phyloP scores from a whole-genome alignment of 1,140 invertebrate species.

The Agrypnia vestita region DNA sequence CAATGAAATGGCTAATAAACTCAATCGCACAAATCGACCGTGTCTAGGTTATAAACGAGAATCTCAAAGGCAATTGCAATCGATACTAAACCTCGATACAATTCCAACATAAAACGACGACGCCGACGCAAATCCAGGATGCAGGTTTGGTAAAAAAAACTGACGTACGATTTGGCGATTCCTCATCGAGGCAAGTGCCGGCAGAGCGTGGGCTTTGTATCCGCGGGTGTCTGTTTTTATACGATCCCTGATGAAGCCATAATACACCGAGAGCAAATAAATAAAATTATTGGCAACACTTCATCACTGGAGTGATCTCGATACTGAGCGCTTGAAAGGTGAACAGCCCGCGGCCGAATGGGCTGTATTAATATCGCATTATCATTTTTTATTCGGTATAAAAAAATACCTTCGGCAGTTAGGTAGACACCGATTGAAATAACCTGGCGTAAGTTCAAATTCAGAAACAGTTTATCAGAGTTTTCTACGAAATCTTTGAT shows the following conservation, averaged over 20 bases:
- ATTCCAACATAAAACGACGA: too few species aligned
- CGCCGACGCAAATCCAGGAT: too few species aligned
- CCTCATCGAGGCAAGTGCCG: not conserved
- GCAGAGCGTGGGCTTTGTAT: constrained; percentile 1
- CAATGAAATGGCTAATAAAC: too few species aligned
- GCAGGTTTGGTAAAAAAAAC: too few species aligned
- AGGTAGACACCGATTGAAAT: too few species aligned
- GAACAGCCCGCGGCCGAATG: constrained; percentile 4
- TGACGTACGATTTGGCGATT: constrained; percentile 5
- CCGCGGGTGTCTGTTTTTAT: constrained; percentile 31
- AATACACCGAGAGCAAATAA: constrained; percentile 16
- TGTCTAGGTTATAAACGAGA: too few species aligned
- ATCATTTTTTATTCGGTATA: not conserved
- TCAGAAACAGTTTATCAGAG: too few species aligned
- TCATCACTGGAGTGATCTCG: not conserved
- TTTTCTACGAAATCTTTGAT: too few species aligned
- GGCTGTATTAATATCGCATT: not conserved
- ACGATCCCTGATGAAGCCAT: constrained; percentile 22
- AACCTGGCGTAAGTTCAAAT: too few species aligned
- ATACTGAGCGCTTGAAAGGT: not conserved
- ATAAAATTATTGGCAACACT: constrained; percentile 17
- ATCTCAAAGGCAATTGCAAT: too few species aligned
- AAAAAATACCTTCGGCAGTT: not conserved
- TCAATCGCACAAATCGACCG: too few species aligned
- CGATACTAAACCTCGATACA: too few species aligned